Percentiles rank a stretch among this genome's conserved stretches.
Conservation (phyloP, 2,113 vertebrate species). For the Lycaon pictus region DNA sequence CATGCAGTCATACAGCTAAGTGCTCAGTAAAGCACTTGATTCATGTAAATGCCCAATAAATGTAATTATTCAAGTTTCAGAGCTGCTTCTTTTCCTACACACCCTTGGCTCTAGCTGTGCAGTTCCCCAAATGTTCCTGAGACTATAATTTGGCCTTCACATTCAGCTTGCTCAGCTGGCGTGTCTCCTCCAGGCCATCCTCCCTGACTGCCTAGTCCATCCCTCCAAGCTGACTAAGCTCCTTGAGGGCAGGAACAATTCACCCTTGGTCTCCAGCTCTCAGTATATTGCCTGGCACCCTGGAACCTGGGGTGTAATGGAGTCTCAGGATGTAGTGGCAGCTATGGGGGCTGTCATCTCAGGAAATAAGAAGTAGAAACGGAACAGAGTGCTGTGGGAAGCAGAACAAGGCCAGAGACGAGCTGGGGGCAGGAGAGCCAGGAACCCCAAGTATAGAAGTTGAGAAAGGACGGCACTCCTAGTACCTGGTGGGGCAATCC, state of each 20-base stretch:
- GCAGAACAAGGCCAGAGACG: background rate
- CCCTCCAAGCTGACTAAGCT: background rate
- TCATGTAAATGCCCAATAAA: background rate
- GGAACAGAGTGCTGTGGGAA: background rate
- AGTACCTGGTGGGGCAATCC: slow-evolving; percentile 74
- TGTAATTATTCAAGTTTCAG: background rate
- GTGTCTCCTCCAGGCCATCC: background rate
- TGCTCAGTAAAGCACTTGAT: background rate
- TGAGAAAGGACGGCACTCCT: background rate
- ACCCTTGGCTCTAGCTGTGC: background rate
- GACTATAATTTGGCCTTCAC: background rate
- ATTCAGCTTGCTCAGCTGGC: background rate
- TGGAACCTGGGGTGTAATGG: background rate
- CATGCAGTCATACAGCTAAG: background rate
- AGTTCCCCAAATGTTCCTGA: background rate
- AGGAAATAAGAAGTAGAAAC: slow-evolving; percentile 33
- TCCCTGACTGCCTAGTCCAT: background rate
- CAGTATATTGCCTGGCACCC: background rate
- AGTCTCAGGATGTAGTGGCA: background rate
- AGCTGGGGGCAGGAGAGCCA: background rate
- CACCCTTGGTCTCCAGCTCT: background rate
- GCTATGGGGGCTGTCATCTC: background rate
- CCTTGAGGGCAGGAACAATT: background rate
- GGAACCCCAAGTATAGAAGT: background rate
- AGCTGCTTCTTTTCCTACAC: background rate